Percentiles rank a stretch among this genome's conserved stretches.
These are phyloP conservation scores for Lepus townsendii DNA, from an alignment of 2,797 vertebrate genomes.

Conservation along the genomic window DNA sequence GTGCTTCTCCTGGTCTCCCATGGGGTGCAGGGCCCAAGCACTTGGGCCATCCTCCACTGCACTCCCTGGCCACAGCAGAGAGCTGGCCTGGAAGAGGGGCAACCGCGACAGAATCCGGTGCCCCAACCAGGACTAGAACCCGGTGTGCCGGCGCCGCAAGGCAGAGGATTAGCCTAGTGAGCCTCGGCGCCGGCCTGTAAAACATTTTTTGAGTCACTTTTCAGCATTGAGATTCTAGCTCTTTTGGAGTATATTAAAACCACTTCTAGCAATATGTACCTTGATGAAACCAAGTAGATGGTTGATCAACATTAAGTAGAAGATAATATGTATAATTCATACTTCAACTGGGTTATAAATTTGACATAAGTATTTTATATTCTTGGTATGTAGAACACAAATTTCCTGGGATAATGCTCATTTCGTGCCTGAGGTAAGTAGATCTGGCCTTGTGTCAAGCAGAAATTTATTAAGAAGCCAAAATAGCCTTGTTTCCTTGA, in stretches of 20 bases:
- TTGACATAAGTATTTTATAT: slow-evolving; percentile 50
- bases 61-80: no score
- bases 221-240: slow-evolving; percentile 47
- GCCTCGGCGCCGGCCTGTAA: no score
- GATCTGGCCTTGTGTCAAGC: slow-evolving; percentile 1
- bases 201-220: slow-evolving; percentile 13
- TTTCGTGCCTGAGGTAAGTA: background rate
- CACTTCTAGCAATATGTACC: slow-evolving; percentile 46
- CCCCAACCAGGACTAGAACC: no score
- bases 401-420: background rate
- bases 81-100: no score
- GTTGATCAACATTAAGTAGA: slow-evolving; percentile 18
- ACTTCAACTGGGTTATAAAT: background rate
- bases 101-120: no score
- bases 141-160: no score
- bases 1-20: no score
- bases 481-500: slow-evolving; percentile 10
- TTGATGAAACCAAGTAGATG: slow-evolving; percentile 59
- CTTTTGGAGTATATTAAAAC: slow-evolving; percentile 38
- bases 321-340: slow-evolving; percentile 54
- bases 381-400: background rate
- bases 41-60: no score
- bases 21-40: no score
- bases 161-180: no score
- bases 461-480: slow-evolving; percentile 11